These are phyloP conservation scores for Sclerurus mexicanus DNA, from an alignment of 2,113 vertebrate species.

Conservation along the genomic window DNA sequence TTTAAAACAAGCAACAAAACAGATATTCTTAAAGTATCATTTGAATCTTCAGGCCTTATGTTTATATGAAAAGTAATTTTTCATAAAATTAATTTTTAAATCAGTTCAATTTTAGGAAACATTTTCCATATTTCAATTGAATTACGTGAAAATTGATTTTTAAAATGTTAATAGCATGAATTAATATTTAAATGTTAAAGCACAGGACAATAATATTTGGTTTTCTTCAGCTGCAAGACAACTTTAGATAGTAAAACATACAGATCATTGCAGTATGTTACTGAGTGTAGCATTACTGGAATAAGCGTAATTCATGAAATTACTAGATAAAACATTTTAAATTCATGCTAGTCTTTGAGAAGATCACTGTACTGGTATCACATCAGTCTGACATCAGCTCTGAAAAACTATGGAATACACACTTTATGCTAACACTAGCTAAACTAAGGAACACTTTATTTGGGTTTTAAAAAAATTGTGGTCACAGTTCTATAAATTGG, in stretches of 20 bases:
- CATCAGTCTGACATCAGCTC: neutral
- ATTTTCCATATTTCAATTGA: conserved; percentile 25
- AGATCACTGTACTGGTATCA: neutral
- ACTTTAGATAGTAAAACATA: neutral
- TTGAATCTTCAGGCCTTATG: conserved; percentile 3
- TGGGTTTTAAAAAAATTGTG: neutral
- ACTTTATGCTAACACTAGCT: neutral
- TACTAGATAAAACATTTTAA: neutral
- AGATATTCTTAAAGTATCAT: neutral
- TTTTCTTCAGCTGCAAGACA: neutral
- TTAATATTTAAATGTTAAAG: conserved; percentile 8
- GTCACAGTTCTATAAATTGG: neutral
- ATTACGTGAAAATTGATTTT: neutral
- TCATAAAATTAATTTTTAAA: conserved; percentile 19
- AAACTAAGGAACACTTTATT: neutral
- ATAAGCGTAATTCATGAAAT: neutral
- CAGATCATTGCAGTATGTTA: neutral
- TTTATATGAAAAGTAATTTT: conserved; percentile 38
- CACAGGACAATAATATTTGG: neutral
- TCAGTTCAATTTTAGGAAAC: neutral
- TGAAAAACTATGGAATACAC: neutral
- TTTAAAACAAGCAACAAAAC: neutral
- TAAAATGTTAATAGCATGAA: neutral
- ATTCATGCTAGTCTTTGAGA: neutral
- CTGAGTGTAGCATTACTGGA: neutral